These are phyloP conservation scores for Rousettus leschenaultii DNA, from an alignment of 2,113 vertebrate genomes.

Conservation along the genomic window DNA sequence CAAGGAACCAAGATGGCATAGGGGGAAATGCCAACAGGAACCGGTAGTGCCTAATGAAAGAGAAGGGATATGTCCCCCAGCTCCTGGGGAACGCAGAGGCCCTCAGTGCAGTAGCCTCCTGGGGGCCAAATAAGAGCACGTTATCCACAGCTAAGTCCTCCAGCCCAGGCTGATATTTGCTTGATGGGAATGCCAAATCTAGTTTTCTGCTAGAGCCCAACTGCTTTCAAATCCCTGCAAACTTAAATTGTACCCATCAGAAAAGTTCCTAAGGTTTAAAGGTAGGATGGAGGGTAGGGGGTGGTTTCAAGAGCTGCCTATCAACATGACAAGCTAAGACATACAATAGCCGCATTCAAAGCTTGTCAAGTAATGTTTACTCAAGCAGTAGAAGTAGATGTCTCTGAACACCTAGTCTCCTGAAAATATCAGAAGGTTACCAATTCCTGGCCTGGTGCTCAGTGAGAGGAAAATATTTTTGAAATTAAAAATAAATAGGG, in stretches of 20 bases:
- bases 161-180: neutral
- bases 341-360: too few relatives aligned
- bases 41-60: neutral
- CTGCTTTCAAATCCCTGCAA: neutral
- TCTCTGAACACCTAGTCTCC: neutral
- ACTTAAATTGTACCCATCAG: neutral
- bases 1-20: neutral
- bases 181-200: rapidly evolving
- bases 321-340: neutral
- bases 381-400: neutral
- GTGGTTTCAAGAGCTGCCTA: neutral
- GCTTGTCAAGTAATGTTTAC: neutral
- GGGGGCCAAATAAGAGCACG: neutral
- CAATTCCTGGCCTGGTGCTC: neutral
- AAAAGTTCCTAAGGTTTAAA: neutral
- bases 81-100: rapidly evolving
- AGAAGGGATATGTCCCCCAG: neutral
- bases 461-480: neutral
- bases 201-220: neutral
- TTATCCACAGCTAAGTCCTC: neutral
- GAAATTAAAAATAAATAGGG: neutral
- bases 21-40: neutral
- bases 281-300: too few relatives aligned
- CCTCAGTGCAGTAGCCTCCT: neutral
- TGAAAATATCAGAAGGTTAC: neutral